Percentiles rank a stretch among this genome's conserved stretches.
Conservation (phyloP, 2,888 invertebrate species). For the Pammene aurita region DNA sequence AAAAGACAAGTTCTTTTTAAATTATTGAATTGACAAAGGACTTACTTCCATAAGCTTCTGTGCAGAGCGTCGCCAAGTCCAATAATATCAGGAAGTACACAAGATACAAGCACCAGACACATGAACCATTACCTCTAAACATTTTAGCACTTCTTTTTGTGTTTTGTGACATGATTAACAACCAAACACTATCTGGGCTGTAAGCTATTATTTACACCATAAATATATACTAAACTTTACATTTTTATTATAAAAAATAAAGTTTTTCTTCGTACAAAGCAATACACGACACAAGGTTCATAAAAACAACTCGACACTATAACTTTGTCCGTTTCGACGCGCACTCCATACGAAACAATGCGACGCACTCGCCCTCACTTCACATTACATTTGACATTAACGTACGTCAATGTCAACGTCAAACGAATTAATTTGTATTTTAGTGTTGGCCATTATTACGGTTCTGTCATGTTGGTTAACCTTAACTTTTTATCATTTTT, state of each 20-base stretch:
- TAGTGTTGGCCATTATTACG: not conserved
- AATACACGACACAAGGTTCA: constrained; percentile 22
- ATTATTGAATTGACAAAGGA: constrained; percentile 41
- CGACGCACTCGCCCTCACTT: constrained; percentile 30
- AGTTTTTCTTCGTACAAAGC: constrained; percentile 37
- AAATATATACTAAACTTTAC: constrained; percentile 32
- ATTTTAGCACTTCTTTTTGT: constrained; percentile 60
- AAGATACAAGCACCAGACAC: constrained; percentile 63
- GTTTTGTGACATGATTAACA: constrained; percentile 39
- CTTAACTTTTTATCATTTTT: not conserved
- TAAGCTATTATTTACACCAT: constrained; percentile 33
- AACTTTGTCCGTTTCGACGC: constrained; percentile 30
- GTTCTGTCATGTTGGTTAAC: constrained; percentile 11
- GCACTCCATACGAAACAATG: constrained; percentile 36
- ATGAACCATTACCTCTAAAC: constrained; percentile 63
- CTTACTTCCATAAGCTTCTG: constrained; percentile 72
- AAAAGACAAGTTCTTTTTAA: not conserved
- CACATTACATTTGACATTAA: constrained; percentile 12
- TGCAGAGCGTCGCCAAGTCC: constrained; percentile 70
- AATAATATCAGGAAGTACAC: constrained; percentile 70
- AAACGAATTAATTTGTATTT: not conserved
- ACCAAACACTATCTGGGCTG: constrained; percentile 20
- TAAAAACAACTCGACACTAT: constrained; percentile 31
- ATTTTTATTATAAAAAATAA: constrained; percentile 36
- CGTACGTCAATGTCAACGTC: constrained; percentile 4